phyloP scores from a whole-genome alignment of 2,888 invertebrate species.

The Macrosiphum euphorbiae region DNA sequence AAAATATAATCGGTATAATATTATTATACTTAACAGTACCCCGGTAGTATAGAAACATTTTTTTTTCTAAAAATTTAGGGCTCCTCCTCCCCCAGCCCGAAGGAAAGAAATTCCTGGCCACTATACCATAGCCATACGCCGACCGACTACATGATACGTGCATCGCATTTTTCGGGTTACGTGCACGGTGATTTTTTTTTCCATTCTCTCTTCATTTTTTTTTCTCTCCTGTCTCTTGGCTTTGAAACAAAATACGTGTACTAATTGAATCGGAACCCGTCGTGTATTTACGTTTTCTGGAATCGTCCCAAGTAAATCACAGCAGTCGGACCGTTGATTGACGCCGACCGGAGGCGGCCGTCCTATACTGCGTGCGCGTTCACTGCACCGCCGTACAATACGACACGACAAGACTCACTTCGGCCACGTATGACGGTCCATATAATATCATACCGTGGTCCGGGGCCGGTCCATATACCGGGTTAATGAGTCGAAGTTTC shows the following conservation, averaged over 20 bases:
- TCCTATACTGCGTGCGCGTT: neutral
- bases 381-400: neutral
- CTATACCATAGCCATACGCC: neutral
- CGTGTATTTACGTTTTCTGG: constrained; percentile 43
- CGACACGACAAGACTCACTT: neutral
- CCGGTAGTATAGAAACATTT: neutral
- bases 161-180: constrained; percentile 11
- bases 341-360: constrained; percentile 2
- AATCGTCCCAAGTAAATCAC: constrained; percentile 40
- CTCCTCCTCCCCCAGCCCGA: neutral
- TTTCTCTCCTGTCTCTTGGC: constrained; percentile 5
- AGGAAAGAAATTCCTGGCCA: neutral
- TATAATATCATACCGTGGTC: neutral
- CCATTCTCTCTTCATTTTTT: neutral
- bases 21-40: neutral
- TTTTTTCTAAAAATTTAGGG: neutral
- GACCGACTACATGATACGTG: neutral
- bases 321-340: constrained; percentile 26
- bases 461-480: neutral
- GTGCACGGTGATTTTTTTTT: neutral
- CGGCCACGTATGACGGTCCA: neutral
- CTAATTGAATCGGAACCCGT: constrained; percentile 43
- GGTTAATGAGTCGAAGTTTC: neutral
- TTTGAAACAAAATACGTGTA: constrained; percentile 23
- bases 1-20: neutral